Conservation (phyloP, 2,113 vertebrate genomes). For the Antennarius striatus region DNA sequence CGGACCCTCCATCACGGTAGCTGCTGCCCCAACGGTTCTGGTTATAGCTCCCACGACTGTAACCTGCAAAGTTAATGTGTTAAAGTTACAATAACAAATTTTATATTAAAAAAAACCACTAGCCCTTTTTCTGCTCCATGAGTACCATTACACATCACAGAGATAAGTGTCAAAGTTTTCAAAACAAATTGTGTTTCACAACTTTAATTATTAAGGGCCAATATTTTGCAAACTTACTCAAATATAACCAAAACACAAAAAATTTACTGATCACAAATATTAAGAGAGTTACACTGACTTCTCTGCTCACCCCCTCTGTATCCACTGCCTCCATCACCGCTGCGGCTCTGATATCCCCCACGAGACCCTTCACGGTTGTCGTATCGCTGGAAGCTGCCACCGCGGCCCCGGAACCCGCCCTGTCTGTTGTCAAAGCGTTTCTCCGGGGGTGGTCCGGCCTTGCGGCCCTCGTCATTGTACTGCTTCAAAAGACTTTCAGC, state of each 20-base stretch:
- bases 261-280: too few species aligned
- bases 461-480: conserved; percentile 91
- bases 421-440: conserved; percentile 89
- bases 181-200: too few species aligned
- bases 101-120: too few species aligned
- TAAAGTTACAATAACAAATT: not conserved
- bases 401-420: conserved; percentile 79
- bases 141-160: too few species aligned
- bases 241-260: too few species aligned
- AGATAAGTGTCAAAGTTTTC: too few species aligned
- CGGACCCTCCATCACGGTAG: conserved; percentile 82
- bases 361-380: conserved; percentile 83
- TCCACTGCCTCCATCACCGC: conserved; percentile 72
- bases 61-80: conserved; percentile 70
- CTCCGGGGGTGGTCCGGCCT: conserved; percentile 87
- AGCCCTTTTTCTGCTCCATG: too few species aligned
- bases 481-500: conserved; percentile 85
- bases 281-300: too few species aligned
- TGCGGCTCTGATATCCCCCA: conserved; percentile 80
- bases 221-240: too few species aligned
- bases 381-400: conserved; percentile 83
- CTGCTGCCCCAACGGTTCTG: conserved; percentile 87
- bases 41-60: conserved; percentile 84
- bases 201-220: too few species aligned
- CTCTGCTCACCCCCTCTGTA: conserved; percentile 62